Percentiles rank a stretch among this genome's conserved stretches.
Evolutionary conservation across 2,797 vertebrate species (phyloP).

Genomic region (Percopsis omiscomaycus): DNA sequence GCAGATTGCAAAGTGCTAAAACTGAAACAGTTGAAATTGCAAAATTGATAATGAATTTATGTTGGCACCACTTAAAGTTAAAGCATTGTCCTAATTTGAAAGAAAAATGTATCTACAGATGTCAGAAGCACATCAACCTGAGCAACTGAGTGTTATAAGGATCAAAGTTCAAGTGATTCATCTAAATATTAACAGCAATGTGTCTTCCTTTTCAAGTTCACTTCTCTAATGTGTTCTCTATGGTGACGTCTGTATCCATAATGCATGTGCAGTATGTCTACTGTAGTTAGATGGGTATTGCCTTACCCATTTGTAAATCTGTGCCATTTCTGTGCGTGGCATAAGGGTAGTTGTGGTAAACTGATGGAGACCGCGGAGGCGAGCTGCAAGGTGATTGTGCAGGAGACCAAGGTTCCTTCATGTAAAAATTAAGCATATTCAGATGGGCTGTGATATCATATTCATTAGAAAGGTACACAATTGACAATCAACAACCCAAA

Average conservation of each 20-base stretch:
- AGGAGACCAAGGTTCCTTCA: slow-evolving; percentile 83
- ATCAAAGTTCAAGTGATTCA: not conserved
- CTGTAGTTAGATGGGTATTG: not conserved
- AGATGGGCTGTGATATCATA: not conserved
- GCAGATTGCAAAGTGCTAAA: too few species aligned
- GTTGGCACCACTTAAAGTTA: not conserved
- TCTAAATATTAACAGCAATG: too few species aligned
- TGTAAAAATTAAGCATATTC: slow-evolving; percentile 50
- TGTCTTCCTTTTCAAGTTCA: not conserved
- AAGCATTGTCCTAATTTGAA: not conserved
- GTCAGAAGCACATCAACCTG: not conserved
- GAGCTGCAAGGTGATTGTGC: slow-evolving; percentile 79
- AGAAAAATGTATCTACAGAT: not conserved
- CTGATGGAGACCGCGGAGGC: slow-evolving; percentile 83
- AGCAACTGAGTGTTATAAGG: not conserved
- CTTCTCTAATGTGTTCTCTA: not conserved
- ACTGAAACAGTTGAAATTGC: too few species aligned
- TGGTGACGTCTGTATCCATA: too few species aligned
- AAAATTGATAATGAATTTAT: too few species aligned
- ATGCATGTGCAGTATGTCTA: not conserved
- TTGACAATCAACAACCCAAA: too few species aligned
- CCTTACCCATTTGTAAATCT: slow-evolving; percentile 81
- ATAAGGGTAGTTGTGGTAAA: slow-evolving; percentile 78
- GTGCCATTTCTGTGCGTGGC: slow-evolving; percentile 78
- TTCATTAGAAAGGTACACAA: not conserved